phyloP scores from a whole-genome alignment of 2,113 vertebrate genomes.

The Anoura caudifer region DNA sequence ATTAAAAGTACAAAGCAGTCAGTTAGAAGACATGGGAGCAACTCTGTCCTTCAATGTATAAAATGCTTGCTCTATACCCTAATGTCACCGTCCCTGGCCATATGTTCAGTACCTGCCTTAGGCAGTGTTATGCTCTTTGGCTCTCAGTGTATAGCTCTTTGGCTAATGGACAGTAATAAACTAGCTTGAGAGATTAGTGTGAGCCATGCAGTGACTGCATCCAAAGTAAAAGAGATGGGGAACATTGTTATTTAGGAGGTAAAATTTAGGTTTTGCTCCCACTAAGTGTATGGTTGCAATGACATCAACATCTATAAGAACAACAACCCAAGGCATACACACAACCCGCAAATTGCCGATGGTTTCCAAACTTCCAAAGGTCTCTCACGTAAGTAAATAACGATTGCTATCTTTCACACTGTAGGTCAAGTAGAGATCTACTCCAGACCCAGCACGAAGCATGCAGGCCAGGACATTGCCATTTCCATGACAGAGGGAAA shows the following conservation, averaged over 20 bases:
- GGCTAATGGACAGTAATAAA: conserved; percentile 23
- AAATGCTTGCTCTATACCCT: neutral
- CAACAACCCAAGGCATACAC: neutral
- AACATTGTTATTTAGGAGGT: conserved; percentile 29
- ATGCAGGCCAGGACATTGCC: neutral
- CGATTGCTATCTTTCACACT: neutral
- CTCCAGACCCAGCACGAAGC: neutral
- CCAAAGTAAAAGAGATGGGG: conserved; percentile 42
- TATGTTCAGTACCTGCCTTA: conserved; percentile 31
- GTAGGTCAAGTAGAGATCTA: neutral
- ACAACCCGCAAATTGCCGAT: neutral
- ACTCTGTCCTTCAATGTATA: neutral
- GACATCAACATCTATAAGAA: neutral
- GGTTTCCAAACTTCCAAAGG: neutral
- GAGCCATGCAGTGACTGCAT: neutral
- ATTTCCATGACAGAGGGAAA: neutral
- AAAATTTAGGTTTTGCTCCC: conserved; percentile 58
- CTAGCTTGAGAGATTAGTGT: conserved; percentile 34
- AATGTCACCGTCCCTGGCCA: neutral
- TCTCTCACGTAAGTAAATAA: neutral
- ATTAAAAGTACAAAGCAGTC: neutral
- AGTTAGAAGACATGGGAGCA: neutral
- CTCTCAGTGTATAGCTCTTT: too few species aligned
- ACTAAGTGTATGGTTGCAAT: neutral
- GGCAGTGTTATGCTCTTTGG: conserved; percentile 11